phyloP scores from a whole-genome alignment of 2,888 invertebrate species.

The Tachina fera region DNA sequence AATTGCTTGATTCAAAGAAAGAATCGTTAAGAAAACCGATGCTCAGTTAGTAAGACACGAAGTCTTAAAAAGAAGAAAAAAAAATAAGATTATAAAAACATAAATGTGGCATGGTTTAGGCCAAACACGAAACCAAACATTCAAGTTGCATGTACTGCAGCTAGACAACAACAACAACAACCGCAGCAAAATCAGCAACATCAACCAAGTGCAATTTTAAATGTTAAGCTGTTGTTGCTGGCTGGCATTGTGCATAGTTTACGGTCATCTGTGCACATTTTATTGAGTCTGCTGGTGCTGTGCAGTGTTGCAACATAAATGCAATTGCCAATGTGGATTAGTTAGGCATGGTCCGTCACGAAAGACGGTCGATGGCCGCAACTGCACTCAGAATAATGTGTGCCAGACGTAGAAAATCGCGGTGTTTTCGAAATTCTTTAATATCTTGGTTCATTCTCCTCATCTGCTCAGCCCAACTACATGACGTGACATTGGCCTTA shows the following conservation, averaged over 20 bases:
- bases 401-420: conserved; percentile 64
- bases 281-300: conserved; percentile 38
- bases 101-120: conserved; percentile 58
- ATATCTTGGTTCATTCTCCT: conserved; percentile 42
- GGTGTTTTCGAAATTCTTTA: conserved; percentile 56
- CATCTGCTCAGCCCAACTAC: conserved; percentile 51
- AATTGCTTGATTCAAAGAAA: conserved; percentile 17
- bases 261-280: conserved; percentile 64
- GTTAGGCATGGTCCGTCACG: conserved; percentile 81
- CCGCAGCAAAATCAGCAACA: conserved; percentile 26
- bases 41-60: conserved; percentile 58
- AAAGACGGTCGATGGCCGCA: conserved; percentile 77
- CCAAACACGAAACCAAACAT: conserved; percentile 68
- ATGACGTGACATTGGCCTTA: conserved; percentile 69
- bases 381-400: conserved; percentile 66
- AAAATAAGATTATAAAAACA: conserved; percentile 3
- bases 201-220: conserved; percentile 61
- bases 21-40: conserved; percentile 54
- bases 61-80: conserved; percentile 30
- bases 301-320: conserved; percentile 64
- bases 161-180: conserved; percentile 36
- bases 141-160: conserved; percentile 52
- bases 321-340: conserved; percentile 72
- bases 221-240: conserved; percentile 52
- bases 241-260: conserved; percentile 57